phyloP scores from a whole-genome alignment of 1,140 invertebrate genomes.

The Dinoponera quadriceps region DNA sequence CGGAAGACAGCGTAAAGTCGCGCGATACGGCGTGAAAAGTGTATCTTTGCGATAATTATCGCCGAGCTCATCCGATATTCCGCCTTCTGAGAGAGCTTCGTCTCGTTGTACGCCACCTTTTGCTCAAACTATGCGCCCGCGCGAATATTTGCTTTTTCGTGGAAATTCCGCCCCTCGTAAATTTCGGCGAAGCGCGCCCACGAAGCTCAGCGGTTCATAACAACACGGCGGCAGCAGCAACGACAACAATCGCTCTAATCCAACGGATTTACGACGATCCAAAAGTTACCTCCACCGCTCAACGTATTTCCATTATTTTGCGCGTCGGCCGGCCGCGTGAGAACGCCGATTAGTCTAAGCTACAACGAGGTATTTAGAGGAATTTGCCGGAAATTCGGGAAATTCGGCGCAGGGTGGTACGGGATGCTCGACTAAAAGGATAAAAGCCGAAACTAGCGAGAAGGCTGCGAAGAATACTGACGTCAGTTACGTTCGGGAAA shows the following conservation, averaged over 20 bases:
- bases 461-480: conserved; percentile 14
- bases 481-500: neutral
- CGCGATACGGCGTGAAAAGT: no score
- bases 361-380: conserved; percentile 40
- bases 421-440: conserved; percentile 14
- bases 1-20: neutral
- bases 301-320: conserved; percentile 37
- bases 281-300: conserved; percentile 27
- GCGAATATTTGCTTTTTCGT: no score
- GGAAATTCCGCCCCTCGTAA: no score
- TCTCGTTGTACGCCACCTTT: no score
- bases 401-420: conserved; percentile 22
- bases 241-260: conserved; percentile 9
- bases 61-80: no score
- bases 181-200: no score
- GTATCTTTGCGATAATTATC: no score
- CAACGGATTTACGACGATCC: conserved; percentile 15
- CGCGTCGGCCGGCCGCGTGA: neutral
- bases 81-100: no score
- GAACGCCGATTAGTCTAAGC: conserved; percentile 38
- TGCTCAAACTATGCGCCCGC: no score
- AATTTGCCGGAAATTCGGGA: conserved; percentile 45
- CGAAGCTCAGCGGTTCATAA: no score
- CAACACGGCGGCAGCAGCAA: neutral
- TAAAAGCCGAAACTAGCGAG: conserved; percentile 27